Evolutionary conservation across 1,140 invertebrate genomes (phyloP), one percentile per base, ranked within the genome.

Genomic region (Apocrypta bakeri): DNA sequence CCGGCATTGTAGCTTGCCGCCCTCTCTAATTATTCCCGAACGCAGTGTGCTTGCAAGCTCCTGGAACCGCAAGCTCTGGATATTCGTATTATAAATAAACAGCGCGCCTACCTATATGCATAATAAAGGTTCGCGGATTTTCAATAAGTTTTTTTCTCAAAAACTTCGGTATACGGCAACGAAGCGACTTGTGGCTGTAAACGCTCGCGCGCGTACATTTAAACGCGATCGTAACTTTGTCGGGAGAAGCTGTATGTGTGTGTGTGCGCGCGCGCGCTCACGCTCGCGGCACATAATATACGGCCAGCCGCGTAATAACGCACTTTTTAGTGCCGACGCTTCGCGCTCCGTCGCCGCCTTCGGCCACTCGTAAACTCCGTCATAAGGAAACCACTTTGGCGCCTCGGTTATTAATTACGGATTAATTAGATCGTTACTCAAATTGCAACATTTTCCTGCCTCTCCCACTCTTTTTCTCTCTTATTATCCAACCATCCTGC

Each of bases 251-350:
- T n/a, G n/a, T n/a, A n/a, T n/a, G 40, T 14, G 40, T 1, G 40
- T 11, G 40, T 7, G 40, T 7, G 40, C 7, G 40, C 7, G 40
- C 7, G 40, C 7, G 7, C 1, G 40, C 4, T 7, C 12, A 14
- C 4, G 4, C 40, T 12, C 14, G 17, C 12, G 17, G 21, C 48
- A 56, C 48, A 56, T n/a, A 56, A 56, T 56, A 56, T 56, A 56
- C 48, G 48, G 48, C 48, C 48, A 56, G 48, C 48, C 48, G 33
- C 61, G 40, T 74, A 42, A 75, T 75, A 48, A 74, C 79, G 72
- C 61, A 81, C 21, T 81, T 81, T 80, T 80, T 80, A 73, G 40
- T 48, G 31, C 24, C 66, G 40, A 7, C 37, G 14, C 27, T 66
- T 2, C n/a, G 4, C 31, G 68, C 27, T 29, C 27, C 68, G 68